Base-by-base conservation (phyloP, 2,888 invertebrate genomes). In the Sphaeridia pumilis region DNA sequence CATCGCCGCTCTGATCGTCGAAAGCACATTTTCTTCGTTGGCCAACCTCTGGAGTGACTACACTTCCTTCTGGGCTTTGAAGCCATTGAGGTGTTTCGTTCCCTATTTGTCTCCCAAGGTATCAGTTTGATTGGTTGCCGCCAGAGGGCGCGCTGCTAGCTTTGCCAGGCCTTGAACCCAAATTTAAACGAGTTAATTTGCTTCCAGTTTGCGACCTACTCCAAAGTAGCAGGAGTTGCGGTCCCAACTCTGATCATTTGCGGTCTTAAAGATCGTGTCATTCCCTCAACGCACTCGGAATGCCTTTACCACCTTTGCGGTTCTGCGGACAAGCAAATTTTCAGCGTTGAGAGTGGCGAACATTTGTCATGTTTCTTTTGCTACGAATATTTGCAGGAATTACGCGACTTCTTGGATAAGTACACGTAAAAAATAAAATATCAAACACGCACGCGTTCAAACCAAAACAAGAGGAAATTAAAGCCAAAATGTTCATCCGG, bases 21-120 rank as follows among this genome's bases (percentile, higher is more conserved):
- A 52, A 25, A 52, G 47, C 26, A 52, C 52, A 12, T 52, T 52
- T 28, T 38, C 47, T 5, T 41, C 47, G 4, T 22, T 52, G 17
- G 20, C 27, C 26, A 41, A 44, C 4, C 42, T 52, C 10, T 24
- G 38, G 1, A 38, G 17, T 17, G 38, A 38, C 17, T 38, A 38
- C 38, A 38, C 38, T 5, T 38, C 38, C 5, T 17, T 17, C 20
- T 38, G 38, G 38, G 4, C 20, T 38, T 38, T 14, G 17, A 5
- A 20, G 17, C 38, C 38, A 5, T 38, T 38, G n/a, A n/a, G n/a
- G n/a, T n/a, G n/a, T n/a, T n/a, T n/a, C n/a, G n/a, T n/a, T n/a
- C n/a, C n/a, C n/a, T n/a, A n/a, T n/a, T n/a, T n/a, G n/a, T n/a
- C n/a, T n/a, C n/a, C n/a, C n/a, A n/a, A n/a, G n/a, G n/a, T n/a